A percentile compares a stretch with the other conserved stretches of the same genome.
Evolutionary conservation across 2,113 vertebrate species (phyloP).

Genomic region (Pelodiscus sinensis): DNA sequence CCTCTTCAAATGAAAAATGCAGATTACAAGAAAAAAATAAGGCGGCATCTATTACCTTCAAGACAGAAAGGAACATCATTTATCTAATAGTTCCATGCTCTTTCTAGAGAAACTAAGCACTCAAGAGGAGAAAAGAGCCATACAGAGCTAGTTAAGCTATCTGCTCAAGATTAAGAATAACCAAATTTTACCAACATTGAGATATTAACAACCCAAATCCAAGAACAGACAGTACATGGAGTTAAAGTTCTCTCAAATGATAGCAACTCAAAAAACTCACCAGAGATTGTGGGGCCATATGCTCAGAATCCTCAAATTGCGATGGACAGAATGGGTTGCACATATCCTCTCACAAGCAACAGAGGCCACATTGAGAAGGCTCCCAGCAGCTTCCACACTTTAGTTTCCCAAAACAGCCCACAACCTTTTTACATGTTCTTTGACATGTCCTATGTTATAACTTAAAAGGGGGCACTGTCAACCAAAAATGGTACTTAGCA

Average conservation of each 20-base stretch:
- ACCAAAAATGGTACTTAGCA: not conserved
- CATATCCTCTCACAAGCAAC: not conserved
- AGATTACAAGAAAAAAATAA: too few species aligned
- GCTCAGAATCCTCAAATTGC: not conserved
- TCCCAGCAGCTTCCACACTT: not conserved
- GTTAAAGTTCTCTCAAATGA: not conserved
- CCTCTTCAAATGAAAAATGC: too few species aligned
- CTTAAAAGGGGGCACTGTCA: not conserved
- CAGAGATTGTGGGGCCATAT: not conserved
- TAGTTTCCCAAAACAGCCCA: not conserved
- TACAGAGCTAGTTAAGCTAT: not conserved
- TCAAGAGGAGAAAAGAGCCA: not conserved
- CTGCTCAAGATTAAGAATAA: not conserved
- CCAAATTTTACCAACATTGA: not conserved
- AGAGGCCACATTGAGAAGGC: not conserved
- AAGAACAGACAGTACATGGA: not conserved
- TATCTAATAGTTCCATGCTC: not conserved
- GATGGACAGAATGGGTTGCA: not conserved
- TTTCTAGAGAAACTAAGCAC: not conserved
- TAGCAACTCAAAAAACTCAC: not conserved
- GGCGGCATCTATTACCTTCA: not conserved
- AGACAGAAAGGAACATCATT: not conserved
- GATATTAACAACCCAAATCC: not conserved
- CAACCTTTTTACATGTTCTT: not conserved
- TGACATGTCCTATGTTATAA: not conserved